A percentile compares a stretch with the other conserved stretches of the same genome.
phyloP scores from a whole-genome alignment of 2,797 vertebrate genomes.

The Vireo griseus region DNA sequence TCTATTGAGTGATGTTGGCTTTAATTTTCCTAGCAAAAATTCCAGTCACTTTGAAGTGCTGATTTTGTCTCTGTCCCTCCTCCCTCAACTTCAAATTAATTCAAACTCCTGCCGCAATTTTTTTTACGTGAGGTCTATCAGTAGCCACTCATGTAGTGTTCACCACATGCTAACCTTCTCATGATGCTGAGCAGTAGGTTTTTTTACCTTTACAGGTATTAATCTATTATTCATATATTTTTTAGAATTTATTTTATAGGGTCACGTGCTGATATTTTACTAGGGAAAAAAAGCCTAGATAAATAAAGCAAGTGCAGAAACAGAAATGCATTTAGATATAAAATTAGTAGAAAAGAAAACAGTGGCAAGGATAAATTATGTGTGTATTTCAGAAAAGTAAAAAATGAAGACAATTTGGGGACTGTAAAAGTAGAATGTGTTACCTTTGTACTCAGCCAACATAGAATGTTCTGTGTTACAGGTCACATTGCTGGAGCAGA shows the following conservation, averaged over 20 bases:
- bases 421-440: neutral
- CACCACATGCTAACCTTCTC: neutral
- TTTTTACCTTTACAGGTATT: neutral
- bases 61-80: neutral
- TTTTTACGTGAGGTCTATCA: neutral
- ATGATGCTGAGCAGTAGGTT: neutral
- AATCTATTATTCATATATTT: neutral
- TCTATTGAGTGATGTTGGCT: neutral
- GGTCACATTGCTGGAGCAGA: slow-evolving; percentile 80
- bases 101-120: neutral
- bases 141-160: neutral
- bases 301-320: neutral
- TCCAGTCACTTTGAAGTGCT: neutral
- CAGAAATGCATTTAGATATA: neutral
- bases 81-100: neutral
- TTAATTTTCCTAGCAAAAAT: neutral
- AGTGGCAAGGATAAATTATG: neutral
- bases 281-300: neutral
- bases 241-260: neutral
- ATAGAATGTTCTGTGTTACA: slow-evolving; percentile 48
- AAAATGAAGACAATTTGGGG: neutral
- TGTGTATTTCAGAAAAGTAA: neutral
- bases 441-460: neutral
- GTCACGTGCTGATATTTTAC: neutral
- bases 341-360: neutral